Percentiles rank a stretch among this genome's conserved stretches.
Conservation (phyloP, 2,797 vertebrate genomes). For the Phaenicophaeus curvirostris region DNA sequence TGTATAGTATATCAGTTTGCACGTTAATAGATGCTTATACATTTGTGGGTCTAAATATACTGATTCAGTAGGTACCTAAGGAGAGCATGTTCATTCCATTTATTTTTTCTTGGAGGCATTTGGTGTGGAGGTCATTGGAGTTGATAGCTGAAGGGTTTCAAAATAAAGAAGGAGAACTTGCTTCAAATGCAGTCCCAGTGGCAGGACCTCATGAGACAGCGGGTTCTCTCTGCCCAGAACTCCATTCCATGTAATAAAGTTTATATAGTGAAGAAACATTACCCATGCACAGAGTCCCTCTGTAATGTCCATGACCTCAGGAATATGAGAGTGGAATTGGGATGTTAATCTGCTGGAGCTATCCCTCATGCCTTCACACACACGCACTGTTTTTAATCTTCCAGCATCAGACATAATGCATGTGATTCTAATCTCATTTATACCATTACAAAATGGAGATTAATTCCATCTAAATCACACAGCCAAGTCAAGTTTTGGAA, state of each 20-base stretch:
- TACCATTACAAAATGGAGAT: slow-evolving; percentile 50
- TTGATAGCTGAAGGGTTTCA: not conserved
- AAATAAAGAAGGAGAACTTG: not conserved
- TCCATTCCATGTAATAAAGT: not conserved
- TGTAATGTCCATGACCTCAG: not conserved
- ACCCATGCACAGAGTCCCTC: not conserved
- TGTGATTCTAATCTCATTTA: slow-evolving; percentile 19
- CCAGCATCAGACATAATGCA: not conserved
- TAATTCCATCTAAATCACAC: slow-evolving; percentile 26
- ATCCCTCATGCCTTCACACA: not conserved
- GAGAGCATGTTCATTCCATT: rapidly evolving
- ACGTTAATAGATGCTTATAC: not conserved
- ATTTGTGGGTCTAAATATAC: not conserved
- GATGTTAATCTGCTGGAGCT: not conserved
- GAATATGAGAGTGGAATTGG: not conserved
- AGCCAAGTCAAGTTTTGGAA: slow-evolving; percentile 51
- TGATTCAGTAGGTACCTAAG: not conserved
- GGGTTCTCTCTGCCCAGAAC: not conserved
- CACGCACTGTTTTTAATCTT: not conserved
- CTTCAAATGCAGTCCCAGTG: not conserved
- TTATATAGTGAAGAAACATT: not conserved
- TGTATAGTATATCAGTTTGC: not conserved
- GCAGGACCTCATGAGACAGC: not conserved
- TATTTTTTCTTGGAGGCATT: not conserved
- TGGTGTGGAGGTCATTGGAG: not conserved